These are phyloP conservation scores for Chloroceryle aenea DNA, from an alignment of 2,113 vertebrate genomes.

Conservation along the genomic window DNA sequence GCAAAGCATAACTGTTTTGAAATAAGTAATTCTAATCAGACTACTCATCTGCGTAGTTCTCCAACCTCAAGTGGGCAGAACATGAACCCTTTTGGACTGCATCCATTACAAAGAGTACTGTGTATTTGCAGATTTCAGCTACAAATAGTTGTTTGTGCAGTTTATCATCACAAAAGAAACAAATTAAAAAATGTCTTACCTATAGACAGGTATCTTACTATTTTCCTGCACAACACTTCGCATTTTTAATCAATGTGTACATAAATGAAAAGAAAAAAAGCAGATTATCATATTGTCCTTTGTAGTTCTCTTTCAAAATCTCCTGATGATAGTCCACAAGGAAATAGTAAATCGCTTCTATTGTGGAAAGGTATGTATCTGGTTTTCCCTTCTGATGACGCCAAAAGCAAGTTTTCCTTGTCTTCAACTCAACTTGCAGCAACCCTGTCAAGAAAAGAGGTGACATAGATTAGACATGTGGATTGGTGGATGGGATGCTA, in stretches of 20 bases:
- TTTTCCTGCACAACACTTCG: constrained; percentile 82
- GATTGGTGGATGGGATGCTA: not conserved
- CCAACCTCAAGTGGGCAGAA: not conserved
- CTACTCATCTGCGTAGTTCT: not conserved
- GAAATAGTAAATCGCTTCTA: constrained; percentile 98
- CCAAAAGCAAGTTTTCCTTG: constrained; percentile 96
- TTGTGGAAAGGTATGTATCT: constrained; percentile 93
- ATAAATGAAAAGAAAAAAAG: constrained; percentile 97
- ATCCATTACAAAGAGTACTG: not conserved
- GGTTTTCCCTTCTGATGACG: constrained; percentile 94
- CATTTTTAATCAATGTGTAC: constrained; percentile 88
- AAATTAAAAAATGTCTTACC: not conserved
- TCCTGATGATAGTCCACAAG: constrained; percentile 90
- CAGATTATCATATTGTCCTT: constrained; percentile 94
- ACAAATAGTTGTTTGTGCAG: not conserved
- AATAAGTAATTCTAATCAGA: not conserved
- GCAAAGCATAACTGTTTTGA: not conserved
- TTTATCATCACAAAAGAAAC: not conserved
- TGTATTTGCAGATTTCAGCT: not conserved
- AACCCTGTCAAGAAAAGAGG: constrained; percentile 78
- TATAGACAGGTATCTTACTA: constrained; percentile 40
- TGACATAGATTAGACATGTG: not conserved
- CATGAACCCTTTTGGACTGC: not conserved
- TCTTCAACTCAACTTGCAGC: constrained; percentile 90
- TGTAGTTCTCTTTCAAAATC: constrained; percentile 83